phyloP scores from a whole-genome alignment of 1,140 invertebrate genomes.

The Periplaneta americana region DNA sequence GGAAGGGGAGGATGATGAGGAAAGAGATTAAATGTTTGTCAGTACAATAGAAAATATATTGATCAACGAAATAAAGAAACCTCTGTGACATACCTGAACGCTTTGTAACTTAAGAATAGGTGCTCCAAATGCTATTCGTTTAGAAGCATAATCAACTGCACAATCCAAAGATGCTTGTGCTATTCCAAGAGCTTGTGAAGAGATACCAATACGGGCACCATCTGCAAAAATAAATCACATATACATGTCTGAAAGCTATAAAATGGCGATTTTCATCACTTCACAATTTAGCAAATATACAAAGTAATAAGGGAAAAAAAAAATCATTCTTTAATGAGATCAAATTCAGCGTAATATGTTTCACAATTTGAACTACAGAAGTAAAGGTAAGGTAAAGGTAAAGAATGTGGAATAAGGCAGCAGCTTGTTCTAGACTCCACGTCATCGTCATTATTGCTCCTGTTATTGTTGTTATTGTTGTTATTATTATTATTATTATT shows the following conservation, averaged over 20 bases:
- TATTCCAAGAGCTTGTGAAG: constrained; percentile 47
- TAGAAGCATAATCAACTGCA: constrained; percentile 53
- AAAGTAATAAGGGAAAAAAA: not conserved
- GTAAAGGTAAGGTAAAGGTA: no score
- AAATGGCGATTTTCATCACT: not conserved
- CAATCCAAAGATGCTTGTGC: constrained; percentile 53
- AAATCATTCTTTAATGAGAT: not conserved
- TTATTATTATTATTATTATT: no score
- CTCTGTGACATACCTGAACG: constrained; percentile 38
- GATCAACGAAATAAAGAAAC: no score
- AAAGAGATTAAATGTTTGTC: no score
- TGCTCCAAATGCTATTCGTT: constrained; percentile 49
- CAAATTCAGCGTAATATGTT: no score
- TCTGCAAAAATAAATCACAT: constrained; percentile 28
- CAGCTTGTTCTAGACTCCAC: no score
- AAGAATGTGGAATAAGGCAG: no score
- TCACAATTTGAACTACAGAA: no score
- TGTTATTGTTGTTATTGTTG: no score
- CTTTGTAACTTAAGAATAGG: constrained; percentile 50
- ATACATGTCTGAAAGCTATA: not conserved
- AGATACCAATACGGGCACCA: constrained; percentile 49
- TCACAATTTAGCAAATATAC: not conserved
- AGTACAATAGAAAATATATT: no score
- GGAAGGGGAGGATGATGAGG: no score
- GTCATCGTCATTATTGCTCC: no score